Evolutionary conservation across 2,888 invertebrate species (phyloP).

Genomic region (Onthophagus sagittarius): DNA sequence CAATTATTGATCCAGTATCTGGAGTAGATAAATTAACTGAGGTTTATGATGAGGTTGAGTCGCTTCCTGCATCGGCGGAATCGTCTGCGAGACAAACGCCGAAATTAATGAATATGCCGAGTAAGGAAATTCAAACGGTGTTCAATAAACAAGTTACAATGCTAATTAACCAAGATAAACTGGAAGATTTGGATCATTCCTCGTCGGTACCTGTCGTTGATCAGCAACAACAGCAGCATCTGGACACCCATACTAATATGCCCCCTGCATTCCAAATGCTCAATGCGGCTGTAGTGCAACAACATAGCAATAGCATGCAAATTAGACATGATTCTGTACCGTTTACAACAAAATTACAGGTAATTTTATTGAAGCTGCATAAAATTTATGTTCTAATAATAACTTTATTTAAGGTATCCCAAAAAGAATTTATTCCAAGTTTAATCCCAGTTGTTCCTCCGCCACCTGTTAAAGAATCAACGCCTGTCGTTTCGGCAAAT

Average conservation of each 20-base stretch:
- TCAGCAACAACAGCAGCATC: slow-evolving; percentile 20
- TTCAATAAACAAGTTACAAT: slow-evolving; percentile 40
- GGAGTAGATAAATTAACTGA: slow-evolving; percentile 44
- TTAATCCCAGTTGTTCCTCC: slow-evolving; percentile 18
- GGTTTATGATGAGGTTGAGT: slow-evolving; percentile 43
- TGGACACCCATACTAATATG: slow-evolving; percentile 24
- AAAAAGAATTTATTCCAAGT: slow-evolving; percentile 46
- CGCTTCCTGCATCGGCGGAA: slow-evolving; percentile 48
- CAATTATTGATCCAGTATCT: slow-evolving; percentile 43
- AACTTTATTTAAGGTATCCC: slow-evolving; percentile 39
- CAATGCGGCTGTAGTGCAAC: background rate
- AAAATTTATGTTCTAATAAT: background rate
- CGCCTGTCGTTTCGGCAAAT: slow-evolving; percentile 69
- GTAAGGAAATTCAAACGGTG: slow-evolving; percentile 43
- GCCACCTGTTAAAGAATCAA: slow-evolving; percentile 45
- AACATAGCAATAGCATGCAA: slow-evolving; percentile 26
- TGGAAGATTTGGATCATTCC: slow-evolving; percentile 22
- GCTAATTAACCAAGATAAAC: slow-evolving; percentile 23
- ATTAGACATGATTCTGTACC: slow-evolving; percentile 41
- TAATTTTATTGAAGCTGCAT: slow-evolving; percentile 28
- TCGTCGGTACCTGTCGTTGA: slow-evolving; percentile 16
- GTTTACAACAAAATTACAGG: slow-evolving; percentile 47
- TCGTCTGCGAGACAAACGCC: slow-evolving; percentile 52
- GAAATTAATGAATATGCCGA: slow-evolving; percentile 42
- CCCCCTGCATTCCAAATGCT: slow-evolving; percentile 26